Conservation (phyloP, 2,113 vertebrate genomes). For the Corythaeola cristata region DNA sequence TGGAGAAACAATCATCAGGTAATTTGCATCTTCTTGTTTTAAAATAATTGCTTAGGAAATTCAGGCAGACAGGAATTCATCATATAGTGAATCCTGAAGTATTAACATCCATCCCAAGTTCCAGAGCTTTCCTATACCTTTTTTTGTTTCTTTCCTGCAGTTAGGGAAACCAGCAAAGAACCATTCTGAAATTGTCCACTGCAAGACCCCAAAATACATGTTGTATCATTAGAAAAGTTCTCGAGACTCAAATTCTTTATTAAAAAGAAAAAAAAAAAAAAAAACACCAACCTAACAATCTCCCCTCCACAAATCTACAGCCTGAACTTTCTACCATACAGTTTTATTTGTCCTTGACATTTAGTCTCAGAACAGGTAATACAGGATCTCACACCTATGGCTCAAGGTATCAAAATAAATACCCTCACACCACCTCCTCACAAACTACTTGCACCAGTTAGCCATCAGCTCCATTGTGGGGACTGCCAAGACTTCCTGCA, state of each 20-base stretch:
- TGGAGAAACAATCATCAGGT: neutral
- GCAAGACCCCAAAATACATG: neutral
- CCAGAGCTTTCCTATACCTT: neutral
- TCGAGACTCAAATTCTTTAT: neutral
- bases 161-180: neutral
- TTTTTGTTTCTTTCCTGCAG: neutral
- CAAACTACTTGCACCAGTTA: neutral
- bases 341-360: neutral
- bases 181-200: neutral
- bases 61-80: neutral
- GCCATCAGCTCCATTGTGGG: neutral
- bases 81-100: neutral
- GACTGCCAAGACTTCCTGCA: neutral
- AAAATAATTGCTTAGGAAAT: neutral
- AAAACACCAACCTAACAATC: too few species aligned
- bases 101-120: neutral
- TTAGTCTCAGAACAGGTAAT: neutral
- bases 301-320: neutral
- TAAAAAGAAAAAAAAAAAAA: neutral
- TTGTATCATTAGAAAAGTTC: neutral
- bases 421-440: neutral
- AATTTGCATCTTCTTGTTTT: neutral
- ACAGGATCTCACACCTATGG: neutral
- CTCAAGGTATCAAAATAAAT: neutral
- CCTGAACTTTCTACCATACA: neutral